A percentile compares a stretch with the other conserved stretches of the same genome.
These are phyloP conservation scores for Platycheirus albimanus DNA, from an alignment of 2,888 invertebrate genomes.

Conservation along the genomic window DNA sequence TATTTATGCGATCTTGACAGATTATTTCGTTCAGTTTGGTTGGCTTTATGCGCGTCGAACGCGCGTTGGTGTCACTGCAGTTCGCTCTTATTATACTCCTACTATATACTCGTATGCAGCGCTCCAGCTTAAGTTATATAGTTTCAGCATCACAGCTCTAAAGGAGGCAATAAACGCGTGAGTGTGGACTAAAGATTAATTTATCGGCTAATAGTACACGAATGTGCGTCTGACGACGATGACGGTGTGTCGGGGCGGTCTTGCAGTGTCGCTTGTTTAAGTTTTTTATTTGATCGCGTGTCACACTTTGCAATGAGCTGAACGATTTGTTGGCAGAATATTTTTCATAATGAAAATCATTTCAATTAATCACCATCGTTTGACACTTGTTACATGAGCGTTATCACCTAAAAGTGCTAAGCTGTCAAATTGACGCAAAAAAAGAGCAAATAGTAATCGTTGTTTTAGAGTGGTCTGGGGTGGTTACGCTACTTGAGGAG, in stretches of 20 bases:
- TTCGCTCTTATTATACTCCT: constrained; percentile 79
- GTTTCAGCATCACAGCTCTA: constrained; percentile 75
- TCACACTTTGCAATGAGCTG: constrained; percentile 57
- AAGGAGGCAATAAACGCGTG: constrained; percentile 74
- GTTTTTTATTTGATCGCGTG: constrained; percentile 67
- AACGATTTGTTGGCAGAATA: constrained; percentile 66
- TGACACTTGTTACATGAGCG: constrained; percentile 64
- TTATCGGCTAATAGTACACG: constrained; percentile 71
- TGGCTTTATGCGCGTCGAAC: constrained; percentile 46
- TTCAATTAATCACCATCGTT: constrained; percentile 70
- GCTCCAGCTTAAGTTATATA: constrained; percentile 47
- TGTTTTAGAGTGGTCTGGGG: constrained; percentile 13
- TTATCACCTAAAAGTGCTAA: constrained; percentile 73
- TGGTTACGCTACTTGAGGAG: constrained; percentile 26
- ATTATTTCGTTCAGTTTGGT: constrained; percentile 73
- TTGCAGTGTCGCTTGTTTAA: constrained; percentile 16
- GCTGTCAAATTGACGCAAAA: constrained; percentile 60
- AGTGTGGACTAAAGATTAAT: constrained; percentile 73
- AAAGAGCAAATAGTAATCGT: constrained; percentile 10
- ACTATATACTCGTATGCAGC: constrained; percentile 70
- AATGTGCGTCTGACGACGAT: constrained; percentile 46
- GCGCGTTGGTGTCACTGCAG: constrained; percentile 69
- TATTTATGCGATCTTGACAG: constrained; percentile 74
- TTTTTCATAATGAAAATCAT: constrained; percentile 71
- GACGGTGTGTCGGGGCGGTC: constrained; percentile 36